Base-by-base conservation (phyloP, 2,888 invertebrate genomes). In the Endotricha flammealis region DNA sequence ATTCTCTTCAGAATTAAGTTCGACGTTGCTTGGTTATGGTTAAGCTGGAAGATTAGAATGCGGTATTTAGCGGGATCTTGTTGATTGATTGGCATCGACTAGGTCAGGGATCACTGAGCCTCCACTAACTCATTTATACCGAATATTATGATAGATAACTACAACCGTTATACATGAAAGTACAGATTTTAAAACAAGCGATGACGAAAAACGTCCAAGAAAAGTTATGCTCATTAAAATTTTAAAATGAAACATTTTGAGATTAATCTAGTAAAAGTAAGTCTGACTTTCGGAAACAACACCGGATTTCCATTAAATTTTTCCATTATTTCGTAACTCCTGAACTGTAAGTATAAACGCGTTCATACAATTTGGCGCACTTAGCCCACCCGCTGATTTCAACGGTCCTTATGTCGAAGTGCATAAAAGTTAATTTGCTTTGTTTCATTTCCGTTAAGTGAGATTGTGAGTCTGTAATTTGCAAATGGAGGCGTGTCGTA, bases 401-500 rank as follows among this genome's bases (percentile, higher is more conserved):
- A 12, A 3, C n/a, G 9, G 4, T n/a, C 20, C 22, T 35, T 35
- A 35, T 35, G 22, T 10, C 7, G 1, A 5, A 9, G 6, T 16
- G 7, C 4, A 10, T 29, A 11, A 29, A 11, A 29, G 7, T 29
- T 14, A 35, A 29, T 29, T 35, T 35, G n/a, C 17, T 22, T 14
- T 35, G 35, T 29, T 12, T 25, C 27, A 11, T 49, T 48, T 43
- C 38, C 37, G 42, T 53, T 53, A 44, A 41, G 44, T 36, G 49
- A 46, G 53, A 51, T 60, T 52, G 50, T 53, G 50, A 64, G 59
- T 63, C 62, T 77, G 68, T 80, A 78, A 85, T 85, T 83, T 81
- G 78, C 81, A 85, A 85, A 85, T 83, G 85, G 82, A 75, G 66
- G 62, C 72, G 73, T 76, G 79, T 76, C 75, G 76, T 73, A 68